Evolutionary conservation across 2,888 invertebrate genomes (phyloP).

Genomic region (Ceratothoa steindachneri): DNA sequence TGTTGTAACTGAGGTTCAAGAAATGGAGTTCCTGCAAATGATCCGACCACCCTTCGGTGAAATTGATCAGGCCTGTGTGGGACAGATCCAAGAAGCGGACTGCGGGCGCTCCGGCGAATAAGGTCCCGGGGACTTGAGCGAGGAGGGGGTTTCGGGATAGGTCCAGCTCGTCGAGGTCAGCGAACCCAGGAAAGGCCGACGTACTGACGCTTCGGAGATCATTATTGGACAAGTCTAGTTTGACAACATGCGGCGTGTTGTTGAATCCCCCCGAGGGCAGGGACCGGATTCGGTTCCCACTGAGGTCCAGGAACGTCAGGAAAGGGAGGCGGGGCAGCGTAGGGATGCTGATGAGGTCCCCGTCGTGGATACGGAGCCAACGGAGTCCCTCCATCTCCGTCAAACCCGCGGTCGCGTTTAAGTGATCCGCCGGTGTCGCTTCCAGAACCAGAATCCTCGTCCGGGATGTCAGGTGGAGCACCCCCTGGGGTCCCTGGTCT

Average conservation of each 20-base stretch:
- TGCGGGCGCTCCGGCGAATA: background rate
- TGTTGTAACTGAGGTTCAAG: constrained; percentile 7
- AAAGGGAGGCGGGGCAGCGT: constrained; percentile 21
- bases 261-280: background rate
- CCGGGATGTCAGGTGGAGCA: background rate
- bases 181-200: background rate
- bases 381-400: constrained; percentile 25
- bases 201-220: constrained; percentile 8
- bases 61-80: background rate
- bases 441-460: background rate
- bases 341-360: constrained; percentile 18
- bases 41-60: background rate
- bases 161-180: constrained; percentile 20
- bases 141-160: constrained; percentile 18
- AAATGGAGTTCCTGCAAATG: constrained; percentile 8
- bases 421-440: background rate
- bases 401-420: background rate
- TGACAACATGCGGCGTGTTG: background rate
- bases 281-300: constrained; percentile 15
- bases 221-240: background rate
- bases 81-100: constrained; percentile 7
- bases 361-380: constrained; percentile 26
- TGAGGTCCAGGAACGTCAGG: constrained; percentile 26
- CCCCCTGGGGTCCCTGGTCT: background rate
- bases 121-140: constrained; percentile 8